Conservation (phyloP, 2,888 invertebrate species). For the Patella depressa region DNA sequence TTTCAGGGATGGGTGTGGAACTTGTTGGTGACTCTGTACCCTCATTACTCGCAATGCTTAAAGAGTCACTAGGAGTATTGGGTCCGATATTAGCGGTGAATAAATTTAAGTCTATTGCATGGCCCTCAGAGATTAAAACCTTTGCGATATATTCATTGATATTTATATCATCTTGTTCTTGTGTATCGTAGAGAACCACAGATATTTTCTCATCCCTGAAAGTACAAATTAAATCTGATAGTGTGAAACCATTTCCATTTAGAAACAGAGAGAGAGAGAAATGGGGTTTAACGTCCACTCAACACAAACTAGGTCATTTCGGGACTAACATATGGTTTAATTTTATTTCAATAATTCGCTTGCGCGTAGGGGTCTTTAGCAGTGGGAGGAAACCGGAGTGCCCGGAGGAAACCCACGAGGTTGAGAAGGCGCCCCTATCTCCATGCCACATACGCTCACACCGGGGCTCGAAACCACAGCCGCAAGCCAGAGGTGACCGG, state of each 20-base stretch:
- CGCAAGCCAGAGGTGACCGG: no score
- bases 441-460: no score
- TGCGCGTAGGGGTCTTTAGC: no score
- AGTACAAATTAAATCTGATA: neutral
- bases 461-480: no score
- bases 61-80: neutral
- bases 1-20: neutral
- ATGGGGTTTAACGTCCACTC: no score
- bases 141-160: slow-evolving; percentile 49
- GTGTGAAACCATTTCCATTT: no score
- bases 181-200: slow-evolving; percentile 56
- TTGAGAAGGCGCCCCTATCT: no score
- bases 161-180: slow-evolving; percentile 50
- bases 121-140: slow-evolving; percentile 24
- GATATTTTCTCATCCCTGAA: slow-evolving; percentile 50
- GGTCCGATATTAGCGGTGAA: neutral
- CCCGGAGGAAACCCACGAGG: no score
- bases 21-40: neutral
- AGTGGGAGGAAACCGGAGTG: no score
- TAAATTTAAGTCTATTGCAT: neutral
- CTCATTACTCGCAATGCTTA: neutral
- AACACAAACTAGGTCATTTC: no score
- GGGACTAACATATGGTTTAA: no score
- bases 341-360: no score
- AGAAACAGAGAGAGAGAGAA: neutral